A percentile compares a stretch with the other conserved stretches of the same genome.
Evolutionary conservation across 2,113 vertebrate genomes (phyloP).

Genomic region (Nannobrachium achirus): DNA sequence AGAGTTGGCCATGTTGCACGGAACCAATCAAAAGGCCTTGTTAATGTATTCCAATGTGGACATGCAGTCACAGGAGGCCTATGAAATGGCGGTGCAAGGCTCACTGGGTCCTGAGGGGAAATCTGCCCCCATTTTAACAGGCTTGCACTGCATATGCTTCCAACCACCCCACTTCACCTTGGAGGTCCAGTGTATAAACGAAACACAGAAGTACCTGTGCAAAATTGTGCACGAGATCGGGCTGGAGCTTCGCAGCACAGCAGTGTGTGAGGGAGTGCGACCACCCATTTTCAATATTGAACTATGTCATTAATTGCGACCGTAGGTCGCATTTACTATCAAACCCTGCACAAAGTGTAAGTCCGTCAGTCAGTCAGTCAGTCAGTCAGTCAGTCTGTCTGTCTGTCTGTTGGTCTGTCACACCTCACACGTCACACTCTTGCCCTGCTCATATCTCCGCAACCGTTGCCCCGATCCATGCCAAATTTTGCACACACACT

Average conservation of each 20-base stretch:
- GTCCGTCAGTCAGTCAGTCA: too few species aligned
- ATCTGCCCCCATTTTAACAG: conserved; percentile 86
- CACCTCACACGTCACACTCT: too few species aligned
- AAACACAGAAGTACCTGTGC: conserved; percentile 90
- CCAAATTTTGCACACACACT: too few species aligned
- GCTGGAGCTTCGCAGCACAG: conserved; percentile 88
- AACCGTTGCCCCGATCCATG: too few species aligned
- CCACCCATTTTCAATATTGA: too few species aligned
- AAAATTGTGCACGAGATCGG: conserved; percentile 91
- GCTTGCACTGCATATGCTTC: conserved; percentile 84
- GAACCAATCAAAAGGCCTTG: conserved; percentile 90
- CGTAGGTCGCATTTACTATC: too few species aligned
- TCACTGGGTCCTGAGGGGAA: conserved; percentile 86
- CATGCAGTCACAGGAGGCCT: conserved; percentile 90
- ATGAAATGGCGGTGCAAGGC: conserved; percentile 90
- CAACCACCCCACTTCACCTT: conserved; percentile 88
- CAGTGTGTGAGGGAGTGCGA: conserved; percentile 86
- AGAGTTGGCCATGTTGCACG: conserved; percentile 90
- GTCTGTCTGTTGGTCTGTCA: too few species aligned
- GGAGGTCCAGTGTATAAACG: conserved; percentile 91
- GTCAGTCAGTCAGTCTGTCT: too few species aligned
- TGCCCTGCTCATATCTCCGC: too few species aligned
- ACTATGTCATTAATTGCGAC: too few species aligned
- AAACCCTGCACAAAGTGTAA: too few species aligned
- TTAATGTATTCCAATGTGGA: conserved; percentile 90